A percentile compares a stretch with the other conserved stretches of the same genome.
phyloP scores from a whole-genome alignment of 2,113 vertebrate species.

The Camelus dromedarius region DNA sequence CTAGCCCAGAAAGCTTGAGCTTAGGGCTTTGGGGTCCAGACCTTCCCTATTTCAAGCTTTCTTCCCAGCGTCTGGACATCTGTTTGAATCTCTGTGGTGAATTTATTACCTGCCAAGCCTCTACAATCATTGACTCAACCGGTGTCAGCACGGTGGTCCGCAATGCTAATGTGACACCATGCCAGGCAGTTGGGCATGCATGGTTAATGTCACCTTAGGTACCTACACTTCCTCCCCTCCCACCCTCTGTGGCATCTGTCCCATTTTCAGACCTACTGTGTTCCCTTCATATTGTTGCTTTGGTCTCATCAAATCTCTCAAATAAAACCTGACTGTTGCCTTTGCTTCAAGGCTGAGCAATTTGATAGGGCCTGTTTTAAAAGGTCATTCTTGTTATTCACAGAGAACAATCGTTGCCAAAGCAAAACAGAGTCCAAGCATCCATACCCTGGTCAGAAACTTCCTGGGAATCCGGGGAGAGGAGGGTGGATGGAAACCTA shows the following conservation, averaged over 20 bases:
- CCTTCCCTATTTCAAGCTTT: neutral
- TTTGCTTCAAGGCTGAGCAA: neutral
- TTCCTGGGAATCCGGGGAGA: neutral
- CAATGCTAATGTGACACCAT: neutral
- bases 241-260: too few species aligned
- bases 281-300: neutral
- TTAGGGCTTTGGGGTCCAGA: neutral
- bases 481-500: neutral
- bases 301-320: neutral
- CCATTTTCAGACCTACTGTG: neutral
- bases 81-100: neutral
- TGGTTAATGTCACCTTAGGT: neutral
- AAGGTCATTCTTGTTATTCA: constrained; percentile 56
- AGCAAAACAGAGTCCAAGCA: neutral
- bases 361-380: neutral
- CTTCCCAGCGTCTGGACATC: neutral
- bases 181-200: accelerated
- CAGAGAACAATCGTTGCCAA: neutral
- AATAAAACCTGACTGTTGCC: neutral
- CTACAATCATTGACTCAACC: neutral
- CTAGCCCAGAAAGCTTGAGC: neutral
- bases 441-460: neutral
- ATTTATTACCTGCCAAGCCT: neutral
- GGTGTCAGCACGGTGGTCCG: neutral
- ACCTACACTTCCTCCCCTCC: neutral